A percentile compares a stretch with the other conserved stretches of the same genome.
Evolutionary conservation across 2,113 vertebrate species (phyloP).

Genomic region (Enhydra lutris): DNA sequence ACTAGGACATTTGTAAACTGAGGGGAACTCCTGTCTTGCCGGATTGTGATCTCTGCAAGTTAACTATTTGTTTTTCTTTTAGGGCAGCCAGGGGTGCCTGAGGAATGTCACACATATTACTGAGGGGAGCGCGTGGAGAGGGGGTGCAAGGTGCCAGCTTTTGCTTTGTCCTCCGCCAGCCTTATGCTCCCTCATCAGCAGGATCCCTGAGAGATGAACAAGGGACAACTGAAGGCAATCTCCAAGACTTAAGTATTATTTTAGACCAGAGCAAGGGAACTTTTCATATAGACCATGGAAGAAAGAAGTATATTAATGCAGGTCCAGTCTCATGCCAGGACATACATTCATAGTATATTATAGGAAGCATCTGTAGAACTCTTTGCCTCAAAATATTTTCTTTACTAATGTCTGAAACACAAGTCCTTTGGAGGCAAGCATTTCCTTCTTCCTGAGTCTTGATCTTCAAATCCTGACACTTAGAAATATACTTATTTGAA

Average conservation of each 20-base stretch:
- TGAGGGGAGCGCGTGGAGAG: too few species aligned
- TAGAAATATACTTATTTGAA: not conserved
- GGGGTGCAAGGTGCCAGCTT: too few species aligned
- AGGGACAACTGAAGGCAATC: not conserved
- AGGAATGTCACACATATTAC: too few species aligned
- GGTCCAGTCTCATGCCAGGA: not conserved
- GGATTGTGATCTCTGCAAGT: too few species aligned
- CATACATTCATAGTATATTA: not conserved
- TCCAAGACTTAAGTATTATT: not conserved
- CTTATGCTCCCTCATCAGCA: too few species aligned
- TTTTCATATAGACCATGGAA: not conserved
- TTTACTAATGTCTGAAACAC: not conserved
- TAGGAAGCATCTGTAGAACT: not conserved
- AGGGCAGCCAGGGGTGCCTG: too few species aligned
- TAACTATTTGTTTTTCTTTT: too few species aligned
- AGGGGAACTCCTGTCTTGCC: too few species aligned
- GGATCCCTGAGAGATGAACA: not conserved
- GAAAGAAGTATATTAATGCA: not conserved
- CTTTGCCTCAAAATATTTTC: not conserved
- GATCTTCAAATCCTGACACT: not conserved
- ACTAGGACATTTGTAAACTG: too few species aligned
- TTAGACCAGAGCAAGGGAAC: not conserved
- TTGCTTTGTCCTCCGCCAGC: too few species aligned
- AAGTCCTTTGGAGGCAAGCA: not conserved
- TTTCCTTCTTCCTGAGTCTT: constrained; percentile 19